Conservation (phyloP, 2,888 invertebrate species). For the Drosophila ezoana region DNA sequence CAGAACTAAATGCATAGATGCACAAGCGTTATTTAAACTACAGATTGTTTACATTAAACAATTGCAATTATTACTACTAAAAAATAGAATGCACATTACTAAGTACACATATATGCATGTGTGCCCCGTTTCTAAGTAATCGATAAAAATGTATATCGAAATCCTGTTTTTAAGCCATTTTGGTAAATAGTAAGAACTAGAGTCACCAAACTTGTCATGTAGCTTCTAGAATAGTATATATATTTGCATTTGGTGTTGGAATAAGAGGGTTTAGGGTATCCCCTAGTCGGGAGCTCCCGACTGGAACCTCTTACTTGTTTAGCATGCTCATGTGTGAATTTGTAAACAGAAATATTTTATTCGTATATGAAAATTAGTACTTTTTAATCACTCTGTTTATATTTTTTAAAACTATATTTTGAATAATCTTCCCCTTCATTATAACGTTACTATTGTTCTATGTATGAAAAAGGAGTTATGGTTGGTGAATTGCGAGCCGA, state of each 20-base stretch:
- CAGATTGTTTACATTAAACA: slow-evolving; percentile 8
- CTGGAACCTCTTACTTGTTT: too few relatives aligned
- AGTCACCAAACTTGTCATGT: too few relatives aligned
- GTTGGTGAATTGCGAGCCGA: slow-evolving; percentile 37
- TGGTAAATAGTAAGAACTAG: too few relatives aligned
- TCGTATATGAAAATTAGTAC: slow-evolving; percentile 38
- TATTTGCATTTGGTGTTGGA: too few relatives aligned
- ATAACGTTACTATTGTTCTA: slow-evolving; percentile 46
- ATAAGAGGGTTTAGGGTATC: too few relatives aligned
- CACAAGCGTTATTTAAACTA: slow-evolving; percentile 7
- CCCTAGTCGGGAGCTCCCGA: too few relatives aligned
- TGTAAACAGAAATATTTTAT: slow-evolving; percentile 46
- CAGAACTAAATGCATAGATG: slow-evolving; percentile 13
- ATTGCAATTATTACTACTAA: slow-evolving; percentile 9
- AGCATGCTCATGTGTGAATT: slow-evolving; percentile 56
- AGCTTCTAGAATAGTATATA: too few relatives aligned
- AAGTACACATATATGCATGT: slow-evolving; percentile 17
- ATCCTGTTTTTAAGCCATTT: too few relatives aligned
- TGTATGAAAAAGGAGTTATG: slow-evolving; percentile 45
- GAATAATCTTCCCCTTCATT: slow-evolving; percentile 22
- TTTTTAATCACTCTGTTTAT: slow-evolving; percentile 40
- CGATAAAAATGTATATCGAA: too few relatives aligned
- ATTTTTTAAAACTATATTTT: slow-evolving; percentile 38
- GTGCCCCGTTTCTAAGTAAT: too few relatives aligned
- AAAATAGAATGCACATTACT: not conserved